phyloP scores from a whole-genome alignment of 2,113 vertebrate species.

The Dromiciops gliroides region DNA sequence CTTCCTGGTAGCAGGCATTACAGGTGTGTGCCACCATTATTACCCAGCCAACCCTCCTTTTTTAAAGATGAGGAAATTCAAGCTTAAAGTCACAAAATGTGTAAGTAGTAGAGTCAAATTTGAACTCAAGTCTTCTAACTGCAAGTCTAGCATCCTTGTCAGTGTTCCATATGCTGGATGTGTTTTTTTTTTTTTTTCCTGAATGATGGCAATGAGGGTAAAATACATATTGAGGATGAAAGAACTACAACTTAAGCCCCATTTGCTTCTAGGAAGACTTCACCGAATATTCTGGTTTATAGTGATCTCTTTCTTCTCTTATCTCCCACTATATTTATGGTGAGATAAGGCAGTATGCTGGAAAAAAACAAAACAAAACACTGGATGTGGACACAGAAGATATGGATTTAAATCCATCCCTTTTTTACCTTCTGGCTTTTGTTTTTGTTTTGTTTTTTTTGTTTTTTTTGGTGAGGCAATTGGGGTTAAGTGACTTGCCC shows the following conservation, averaged over 20 bases:
- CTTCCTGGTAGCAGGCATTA: not conserved
- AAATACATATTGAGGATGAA: not conserved
- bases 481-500: too few species aligned
- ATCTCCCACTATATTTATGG: not conserved
- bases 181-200: not conserved
- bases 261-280: not conserved
- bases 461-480: too few species aligned
- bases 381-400: not conserved
- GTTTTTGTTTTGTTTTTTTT: too few species aligned
- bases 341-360: not conserved
- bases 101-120: not conserved
- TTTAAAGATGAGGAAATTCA: not conserved
- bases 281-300: not conserved
- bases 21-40: not conserved
- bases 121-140: not conserved
- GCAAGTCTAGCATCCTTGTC: not conserved
- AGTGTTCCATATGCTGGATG: not conserved
- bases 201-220: not conserved
- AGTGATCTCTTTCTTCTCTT: not conserved
- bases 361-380: too few species aligned
- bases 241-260: not conserved
- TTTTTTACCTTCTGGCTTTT: slow-evolving; percentile 6
- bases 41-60: not conserved
- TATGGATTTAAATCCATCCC: not conserved
- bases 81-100: not conserved